Conservation (phyloP, 2,888 invertebrate species). For the Nezara viridula region DNA sequence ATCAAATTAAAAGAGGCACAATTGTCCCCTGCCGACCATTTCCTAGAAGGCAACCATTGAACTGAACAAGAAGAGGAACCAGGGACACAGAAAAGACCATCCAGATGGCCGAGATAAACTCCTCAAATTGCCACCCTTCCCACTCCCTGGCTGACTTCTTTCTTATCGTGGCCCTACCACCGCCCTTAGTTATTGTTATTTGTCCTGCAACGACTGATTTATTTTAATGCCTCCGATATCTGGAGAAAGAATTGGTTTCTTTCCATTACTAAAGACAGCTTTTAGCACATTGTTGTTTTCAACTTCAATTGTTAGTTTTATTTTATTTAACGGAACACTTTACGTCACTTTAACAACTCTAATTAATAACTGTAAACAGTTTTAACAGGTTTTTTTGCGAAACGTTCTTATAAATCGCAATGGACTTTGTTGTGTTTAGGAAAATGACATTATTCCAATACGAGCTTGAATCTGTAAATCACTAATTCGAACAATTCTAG, state of each 20-base stretch:
- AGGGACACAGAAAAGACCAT: not conserved
- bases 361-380: too few species aligned
- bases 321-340: not conserved
- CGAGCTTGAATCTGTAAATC: too few species aligned
- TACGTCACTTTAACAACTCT: not conserved
- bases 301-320: not conserved
- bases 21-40: not conserved
- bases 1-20: not conserved
- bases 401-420: too few species aligned
- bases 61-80: not conserved
- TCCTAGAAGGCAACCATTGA: not conserved
- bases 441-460: too few species aligned
- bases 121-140: not conserved
- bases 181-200: constrained; percentile 20
- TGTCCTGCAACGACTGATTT: constrained; percentile 8
- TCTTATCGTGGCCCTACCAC: constrained; percentile 6
- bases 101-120: not conserved
- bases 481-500: too few species aligned
- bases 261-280: not conserved
- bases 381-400: too few species aligned
- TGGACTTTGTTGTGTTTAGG: too few species aligned
- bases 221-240: not conserved
- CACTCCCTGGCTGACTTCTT: not conserved
- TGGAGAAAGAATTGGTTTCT: not conserved
- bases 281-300: not conserved